Evolutionary conservation across 1,140 invertebrate species (phyloP).

Genomic region (Holotrichia oblita): DNA sequence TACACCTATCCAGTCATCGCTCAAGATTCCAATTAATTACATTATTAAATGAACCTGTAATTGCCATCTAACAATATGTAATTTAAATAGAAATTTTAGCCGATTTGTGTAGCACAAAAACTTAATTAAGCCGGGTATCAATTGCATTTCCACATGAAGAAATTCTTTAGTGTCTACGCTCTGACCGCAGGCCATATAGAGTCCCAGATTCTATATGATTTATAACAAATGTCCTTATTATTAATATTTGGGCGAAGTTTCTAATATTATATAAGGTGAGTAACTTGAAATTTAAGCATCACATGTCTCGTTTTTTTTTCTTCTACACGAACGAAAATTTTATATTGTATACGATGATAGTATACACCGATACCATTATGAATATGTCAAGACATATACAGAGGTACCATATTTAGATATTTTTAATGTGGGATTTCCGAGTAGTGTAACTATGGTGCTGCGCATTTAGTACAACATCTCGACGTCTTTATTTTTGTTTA

Average conservation of each 20-base stretch:
- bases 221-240: slow-evolving; percentile 7
- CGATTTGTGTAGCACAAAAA: not conserved
- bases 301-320: too few relatives aligned
- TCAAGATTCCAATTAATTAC: not conserved
- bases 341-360: not conserved
- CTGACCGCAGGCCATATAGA: not conserved
- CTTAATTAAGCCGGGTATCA: not conserved
- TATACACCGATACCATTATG: not conserved
- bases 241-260: not conserved
- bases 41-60: not conserved
- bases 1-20: not conserved
- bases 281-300: not conserved
- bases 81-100: slow-evolving; percentile 16
- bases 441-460: not conserved
- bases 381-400: not conserved
- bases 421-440: not conserved
- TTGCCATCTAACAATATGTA: not conserved
- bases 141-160: not conserved
- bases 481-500: too few relatives aligned
- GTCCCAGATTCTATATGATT: not conserved
- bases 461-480: too few relatives aligned
- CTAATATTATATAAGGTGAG: not conserved
- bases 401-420: too few relatives aligned
- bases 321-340: not conserved
- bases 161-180: not conserved